Conservation (phyloP, 2,113 vertebrate species). For the Etheostoma spectabile region DNA sequence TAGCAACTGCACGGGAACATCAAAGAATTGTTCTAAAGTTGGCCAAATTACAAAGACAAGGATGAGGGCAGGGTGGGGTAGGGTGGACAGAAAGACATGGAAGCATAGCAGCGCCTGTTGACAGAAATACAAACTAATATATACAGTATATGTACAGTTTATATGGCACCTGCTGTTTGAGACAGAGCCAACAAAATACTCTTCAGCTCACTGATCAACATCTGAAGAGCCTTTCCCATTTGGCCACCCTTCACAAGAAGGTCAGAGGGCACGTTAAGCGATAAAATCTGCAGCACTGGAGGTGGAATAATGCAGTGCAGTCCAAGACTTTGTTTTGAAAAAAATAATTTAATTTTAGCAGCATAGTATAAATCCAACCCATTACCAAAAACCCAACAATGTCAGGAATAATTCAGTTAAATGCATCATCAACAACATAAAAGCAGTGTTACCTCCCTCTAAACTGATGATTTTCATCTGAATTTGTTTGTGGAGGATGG, state of each 20-base stretch:
- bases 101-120: neutral
- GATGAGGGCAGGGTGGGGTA: slow-evolving; percentile 9
- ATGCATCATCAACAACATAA: no score
- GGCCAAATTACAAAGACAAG: slow-evolving; percentile 30
- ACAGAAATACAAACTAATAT: neutral
- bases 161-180: slow-evolving; percentile 18
- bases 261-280: neutral
- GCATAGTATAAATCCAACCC: neutral
- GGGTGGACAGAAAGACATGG: neutral
- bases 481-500: no score
- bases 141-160: neutral
- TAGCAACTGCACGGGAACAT: slow-evolving; percentile 74
- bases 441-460: no score
- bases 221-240: neutral
- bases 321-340: neutral
- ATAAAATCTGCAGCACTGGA: neutral
- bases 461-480: no score
- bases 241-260: neutral
- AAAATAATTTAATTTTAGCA: neutral
- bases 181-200: neutral
- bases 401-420: neutral
- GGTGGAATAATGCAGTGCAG: neutral
- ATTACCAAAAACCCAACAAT: neutral
- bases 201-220: neutral
- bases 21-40: slow-evolving; percentile 62